Evolutionary conservation across 2,797 vertebrate species (phyloP).

Genomic region (Enoplosus armatus): DNA sequence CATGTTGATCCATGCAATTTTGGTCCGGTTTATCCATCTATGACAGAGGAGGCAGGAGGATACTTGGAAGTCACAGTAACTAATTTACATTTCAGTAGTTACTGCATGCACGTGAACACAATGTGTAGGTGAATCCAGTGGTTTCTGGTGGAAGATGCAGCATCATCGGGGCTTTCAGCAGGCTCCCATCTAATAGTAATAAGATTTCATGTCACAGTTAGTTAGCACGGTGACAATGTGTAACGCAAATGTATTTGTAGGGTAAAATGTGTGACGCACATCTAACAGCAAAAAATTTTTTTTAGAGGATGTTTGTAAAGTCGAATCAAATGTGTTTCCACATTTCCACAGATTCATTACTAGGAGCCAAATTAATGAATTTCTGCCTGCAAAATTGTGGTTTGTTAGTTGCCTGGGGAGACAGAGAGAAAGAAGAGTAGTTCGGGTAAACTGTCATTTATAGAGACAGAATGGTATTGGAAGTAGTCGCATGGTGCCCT

Average conservation of each 20-base stretch:
- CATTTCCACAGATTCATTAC: background rate
- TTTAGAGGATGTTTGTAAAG: background rate
- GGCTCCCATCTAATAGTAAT: background rate
- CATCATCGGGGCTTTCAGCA: background rate
- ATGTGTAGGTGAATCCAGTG: background rate
- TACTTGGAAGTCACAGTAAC: background rate
- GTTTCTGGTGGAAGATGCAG: background rate
- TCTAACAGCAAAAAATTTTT: conserved; percentile 1
- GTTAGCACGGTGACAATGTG: too few relatives aligned
- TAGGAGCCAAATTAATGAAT: background rate
- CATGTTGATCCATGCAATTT: background rate
- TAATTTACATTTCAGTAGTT: background rate
- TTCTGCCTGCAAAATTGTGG: background rate
- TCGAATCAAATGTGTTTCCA: conserved; percentile 5
- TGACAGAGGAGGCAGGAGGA: background rate
- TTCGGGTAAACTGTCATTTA: background rate
- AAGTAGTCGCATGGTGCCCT: conserved; percentile 37
- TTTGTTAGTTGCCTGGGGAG: conserved; percentile 34
- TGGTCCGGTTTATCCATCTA: background rate
- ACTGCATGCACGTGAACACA: background rate
- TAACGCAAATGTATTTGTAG: background rate
- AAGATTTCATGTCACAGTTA: background rate
- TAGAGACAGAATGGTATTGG: background rate
- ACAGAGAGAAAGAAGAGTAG: conserved; percentile 1
- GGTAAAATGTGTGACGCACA: background rate